Evolutionary conservation across 2,888 invertebrate species (phyloP).

Genomic region (Ernsta delagoae): DNA sequence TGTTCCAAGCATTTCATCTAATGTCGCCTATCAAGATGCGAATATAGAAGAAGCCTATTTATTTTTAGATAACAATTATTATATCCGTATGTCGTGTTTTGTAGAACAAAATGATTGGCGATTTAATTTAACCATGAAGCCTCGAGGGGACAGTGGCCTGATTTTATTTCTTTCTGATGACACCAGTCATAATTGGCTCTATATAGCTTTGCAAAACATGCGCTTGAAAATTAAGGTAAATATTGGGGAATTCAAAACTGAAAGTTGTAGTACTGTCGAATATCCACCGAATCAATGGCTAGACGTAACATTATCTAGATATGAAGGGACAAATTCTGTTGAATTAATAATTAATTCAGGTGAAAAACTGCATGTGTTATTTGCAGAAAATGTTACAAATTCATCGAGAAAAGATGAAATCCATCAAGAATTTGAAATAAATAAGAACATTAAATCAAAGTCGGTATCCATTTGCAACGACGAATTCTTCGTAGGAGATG

Average conservation of each 20-base stretch:
- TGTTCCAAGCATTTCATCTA: conserved; percentile 60
- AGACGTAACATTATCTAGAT: conserved; percentile 64
- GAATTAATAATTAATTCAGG: conserved; percentile 68
- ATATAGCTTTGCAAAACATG: conserved; percentile 65
- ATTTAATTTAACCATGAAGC: conserved; percentile 67
- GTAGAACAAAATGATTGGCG: conserved; percentile 64
- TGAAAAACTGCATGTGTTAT: conserved; percentile 66
- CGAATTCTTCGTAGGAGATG: conserved; percentile 69
- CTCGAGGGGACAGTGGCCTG: conserved; percentile 64
- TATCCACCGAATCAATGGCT: conserved; percentile 69
- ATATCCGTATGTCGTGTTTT: conserved; percentile 71
- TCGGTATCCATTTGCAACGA: conserved; percentile 55
- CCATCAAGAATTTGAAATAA: background rate
- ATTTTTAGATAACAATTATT: conserved; percentile 61
- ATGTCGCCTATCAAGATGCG: conserved; percentile 71
- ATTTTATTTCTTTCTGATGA: conserved; percentile 63
- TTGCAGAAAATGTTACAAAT: conserved; percentile 44
- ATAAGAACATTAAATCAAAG: conserved; percentile 7
- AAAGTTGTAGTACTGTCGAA: conserved; percentile 66
- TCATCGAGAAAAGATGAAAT: background rate
- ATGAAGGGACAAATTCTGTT: conserved; percentile 62
- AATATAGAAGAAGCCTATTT: conserved; percentile 69
- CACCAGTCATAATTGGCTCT: conserved; percentile 58
- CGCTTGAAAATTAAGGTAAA: conserved; percentile 68
- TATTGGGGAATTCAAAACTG: conserved; percentile 56